Evolutionary conservation across 2,888 invertebrate genomes (phyloP), one percentile per base, ranked within the genome.

Genomic region (Phyllotreta cruciferae): DNA sequence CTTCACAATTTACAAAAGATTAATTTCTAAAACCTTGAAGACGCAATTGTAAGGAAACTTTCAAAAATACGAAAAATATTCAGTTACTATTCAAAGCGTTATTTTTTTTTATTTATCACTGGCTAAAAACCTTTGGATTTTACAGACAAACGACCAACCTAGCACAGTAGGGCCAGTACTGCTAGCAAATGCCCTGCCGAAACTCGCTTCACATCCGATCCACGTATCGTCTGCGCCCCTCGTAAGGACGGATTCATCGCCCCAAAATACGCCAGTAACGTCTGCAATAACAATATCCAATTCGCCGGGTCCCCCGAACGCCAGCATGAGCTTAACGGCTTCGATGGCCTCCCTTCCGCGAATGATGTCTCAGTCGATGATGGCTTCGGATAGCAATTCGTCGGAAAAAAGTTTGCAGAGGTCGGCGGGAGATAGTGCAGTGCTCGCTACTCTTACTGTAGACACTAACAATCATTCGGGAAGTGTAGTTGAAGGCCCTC

Each of bases 151-250:
- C 14, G 83, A 84, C 73, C 83, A 83, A 65, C 57, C 61, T 41
- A 60, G 57, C 8, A 34, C 55, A 72, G 66, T 75, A 60, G 87
- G 85, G 69, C 88, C 87, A 14, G 88, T 89, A 45, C 80, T 89
- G 60, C 79, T 90, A 74, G 89, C 89, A 65, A 87, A 86, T 70
- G 89, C 89, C 63, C 79, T 89, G 79, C 89, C 89, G 41, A 85
- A 88, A 61, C 77, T 86, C 70, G 84, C 87, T 72, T 88, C 87
- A 68, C 85, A 85, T 70, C 84, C 84, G 65, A 81, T 75, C 54
- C 77, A 77, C 64, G 70, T 74, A 63, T 75, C 77, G 41, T 73
- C 75, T 68, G 77, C 79, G 69, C 57, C 62, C 5, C 73, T 67
- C 54, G 67, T 57, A 7, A 62, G 75, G 53, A 64, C 74, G 34